Evolutionary conservation across 2,797 vertebrate genomes (phyloP), one percentile per base, ranked within the genome.

Genomic region (Zalophus californianus): DNA sequence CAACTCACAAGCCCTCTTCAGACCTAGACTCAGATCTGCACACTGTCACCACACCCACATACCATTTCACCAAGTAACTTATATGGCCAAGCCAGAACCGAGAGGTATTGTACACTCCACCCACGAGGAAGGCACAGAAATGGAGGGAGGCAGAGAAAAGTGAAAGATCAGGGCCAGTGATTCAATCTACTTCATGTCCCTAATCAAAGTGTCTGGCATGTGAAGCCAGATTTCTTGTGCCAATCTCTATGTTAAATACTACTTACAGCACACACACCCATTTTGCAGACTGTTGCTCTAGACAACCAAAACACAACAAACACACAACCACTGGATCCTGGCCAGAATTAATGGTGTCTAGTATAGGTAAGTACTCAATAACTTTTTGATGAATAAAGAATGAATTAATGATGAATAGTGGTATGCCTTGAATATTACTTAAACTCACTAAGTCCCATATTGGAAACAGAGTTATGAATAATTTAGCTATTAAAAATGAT

Each of bases 101-200:
- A 73, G 12, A 66, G 4, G 9, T 4, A 18, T 18, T 4, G 13
- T 25, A 11, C 0, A 16, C 0, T 13, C 8, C 3, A 44, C 3
- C 7, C 54, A 48, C 10, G 2, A 54, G 32, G 68, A 83, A 15
- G 9, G 7, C 18, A 54, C 48, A 23, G 16, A 50, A 68, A 23
- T 32, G 23, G 35, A 75, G 41, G 11, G 11, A 73, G 4, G 1
- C 15, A 48, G 20, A 20, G 27, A 66, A 64, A 38, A 80, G 2
- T 70, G 27, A 72, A 66, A 56, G 86, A 52, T 10, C 32, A 5
- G 41, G 29, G 15, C 9, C 62, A 54, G 25, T 29, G n/a, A 29
- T 66, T 52, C 21, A 58, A 20, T 27, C 29, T 5, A 58, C 23
- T 7, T 72, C 27, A 52, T n/a, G 18, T 64, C 44, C 20, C 9